These are phyloP conservation scores for Verasper variegatus DNA, from an alignment of 2,113 vertebrate genomes.

Conservation along the genomic window DNA sequence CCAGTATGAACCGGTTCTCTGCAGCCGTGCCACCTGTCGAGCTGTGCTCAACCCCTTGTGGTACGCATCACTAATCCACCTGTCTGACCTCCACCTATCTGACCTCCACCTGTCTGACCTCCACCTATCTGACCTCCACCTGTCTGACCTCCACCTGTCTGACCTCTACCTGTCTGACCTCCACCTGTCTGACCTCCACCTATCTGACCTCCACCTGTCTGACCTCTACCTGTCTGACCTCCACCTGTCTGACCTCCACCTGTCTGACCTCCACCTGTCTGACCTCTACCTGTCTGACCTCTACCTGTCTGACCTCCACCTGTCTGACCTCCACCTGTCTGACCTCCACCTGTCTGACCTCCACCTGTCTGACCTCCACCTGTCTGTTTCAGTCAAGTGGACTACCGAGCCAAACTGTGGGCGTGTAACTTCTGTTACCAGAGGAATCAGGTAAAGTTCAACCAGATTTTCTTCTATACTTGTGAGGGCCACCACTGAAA, in stretches of 20 bases:
- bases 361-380: background rate
- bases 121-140: no score
- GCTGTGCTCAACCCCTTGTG: slow-evolving; percentile 97
- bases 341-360: background rate
- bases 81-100: background rate
- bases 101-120: background rate
- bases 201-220: background rate
- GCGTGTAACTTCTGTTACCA: slow-evolving; percentile 99
- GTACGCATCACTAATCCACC: slow-evolving; percentile 74
- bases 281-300: no score
- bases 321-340: background rate
- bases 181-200: background rate
- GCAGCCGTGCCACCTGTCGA: slow-evolving; percentile 94
- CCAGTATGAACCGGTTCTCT: slow-evolving; percentile 96
- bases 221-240: no score
- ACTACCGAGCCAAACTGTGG: slow-evolving; percentile 98
- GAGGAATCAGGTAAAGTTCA: slow-evolving; percentile 91
- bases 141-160: no score
- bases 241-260: background rate
- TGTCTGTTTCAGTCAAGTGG: slow-evolving; percentile 89
- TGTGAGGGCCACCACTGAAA: background rate
- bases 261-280: no score
- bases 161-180: no score
- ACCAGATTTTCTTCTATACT: background rate
- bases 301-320: no score